phyloP scores from a whole-genome alignment of 2,113 vertebrate genomes.

The Australoheros scitulus region DNA sequence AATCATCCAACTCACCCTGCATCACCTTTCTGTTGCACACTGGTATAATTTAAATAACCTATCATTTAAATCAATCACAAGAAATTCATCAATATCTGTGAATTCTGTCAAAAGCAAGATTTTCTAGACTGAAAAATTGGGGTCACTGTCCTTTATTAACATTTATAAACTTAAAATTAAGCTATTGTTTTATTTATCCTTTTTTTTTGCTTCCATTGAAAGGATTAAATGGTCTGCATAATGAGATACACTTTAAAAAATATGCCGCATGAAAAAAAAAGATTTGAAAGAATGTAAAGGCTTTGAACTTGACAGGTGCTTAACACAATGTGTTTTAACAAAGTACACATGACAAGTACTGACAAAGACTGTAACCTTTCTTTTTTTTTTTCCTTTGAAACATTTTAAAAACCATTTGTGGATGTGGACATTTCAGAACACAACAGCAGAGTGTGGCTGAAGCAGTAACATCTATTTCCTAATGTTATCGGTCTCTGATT shows the following conservation, averaged over 20 bases:
- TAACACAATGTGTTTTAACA: not conserved
- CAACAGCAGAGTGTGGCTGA: not conserved
- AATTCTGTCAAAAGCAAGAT: too few species aligned
- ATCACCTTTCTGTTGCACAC: rapidly evolving
- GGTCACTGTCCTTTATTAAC: not conserved
- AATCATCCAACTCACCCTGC: not conserved
- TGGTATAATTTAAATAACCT: not conserved
- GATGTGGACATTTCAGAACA: slow-evolving; percentile 30
- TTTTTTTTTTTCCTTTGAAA: not conserved
- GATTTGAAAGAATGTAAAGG: not conserved
- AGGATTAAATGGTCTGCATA: slow-evolving; percentile 7
- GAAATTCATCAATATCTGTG: too few species aligned
- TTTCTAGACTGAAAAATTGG: not conserved
- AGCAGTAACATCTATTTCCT: slow-evolving; percentile 41
- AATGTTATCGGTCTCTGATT: slow-evolving; percentile 53
- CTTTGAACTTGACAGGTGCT: not conserved
- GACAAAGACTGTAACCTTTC: not conserved
- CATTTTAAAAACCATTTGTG: not conserved
- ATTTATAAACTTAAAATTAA: not conserved
- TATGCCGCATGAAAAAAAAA: not conserved
- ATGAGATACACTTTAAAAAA: not conserved
- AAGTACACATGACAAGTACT: not conserved
- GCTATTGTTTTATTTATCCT: not conserved
- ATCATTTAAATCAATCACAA: too few species aligned
- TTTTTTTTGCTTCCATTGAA: not conserved